Base-by-base conservation (phyloP, 1,140 invertebrate species). In the Sesamia nonagrioides region DNA sequence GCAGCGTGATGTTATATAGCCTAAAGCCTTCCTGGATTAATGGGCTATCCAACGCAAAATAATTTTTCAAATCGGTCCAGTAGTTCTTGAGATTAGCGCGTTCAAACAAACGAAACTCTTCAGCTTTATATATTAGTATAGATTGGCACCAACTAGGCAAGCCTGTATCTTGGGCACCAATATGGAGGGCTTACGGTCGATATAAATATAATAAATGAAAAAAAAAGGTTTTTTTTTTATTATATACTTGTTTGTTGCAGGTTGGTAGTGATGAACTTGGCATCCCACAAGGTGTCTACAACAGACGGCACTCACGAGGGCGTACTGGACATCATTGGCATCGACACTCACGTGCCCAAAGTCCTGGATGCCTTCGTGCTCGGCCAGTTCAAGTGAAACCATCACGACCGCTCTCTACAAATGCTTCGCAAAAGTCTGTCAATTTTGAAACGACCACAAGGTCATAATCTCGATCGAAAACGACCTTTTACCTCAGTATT, bases 271-370 rank as follows among this genome's bases (percentile, higher is more conserved):
- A 84, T 95, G 89, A 94, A 91, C 13, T 83, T 95, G 66, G 91
- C 89, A 0, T 91, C 91, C 8, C 91, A 93, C 71, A 89, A 89
- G 76, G 87, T 91, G 35, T 79, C 54, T 9, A 91, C 92, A 0
- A 93, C 89, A 0, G 90, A 95, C 61, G 93, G 92, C 48, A 84
- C 33, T 21, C 92, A 94, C 81, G 86, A 89, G 40, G 93, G 93
- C 5, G 88, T 95, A 0, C 88, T 95, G 6, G 93, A 95, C 81
- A 89, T 94, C 9, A 80, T 95, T 35, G 93, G 93, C 48, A 71
- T 95, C 68, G 93, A 95, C 82, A 89, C 94, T 42, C 86, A 94
- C 82, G 90, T 92, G 21, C 93, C 93, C 17, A 90, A 91, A 73
- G 66, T 94, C 15, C 86, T 95, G 40, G 93, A 95, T 56, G 93